phyloP scores from a whole-genome alignment of 2,113 vertebrate species.

The Willisornis vidua region DNA sequence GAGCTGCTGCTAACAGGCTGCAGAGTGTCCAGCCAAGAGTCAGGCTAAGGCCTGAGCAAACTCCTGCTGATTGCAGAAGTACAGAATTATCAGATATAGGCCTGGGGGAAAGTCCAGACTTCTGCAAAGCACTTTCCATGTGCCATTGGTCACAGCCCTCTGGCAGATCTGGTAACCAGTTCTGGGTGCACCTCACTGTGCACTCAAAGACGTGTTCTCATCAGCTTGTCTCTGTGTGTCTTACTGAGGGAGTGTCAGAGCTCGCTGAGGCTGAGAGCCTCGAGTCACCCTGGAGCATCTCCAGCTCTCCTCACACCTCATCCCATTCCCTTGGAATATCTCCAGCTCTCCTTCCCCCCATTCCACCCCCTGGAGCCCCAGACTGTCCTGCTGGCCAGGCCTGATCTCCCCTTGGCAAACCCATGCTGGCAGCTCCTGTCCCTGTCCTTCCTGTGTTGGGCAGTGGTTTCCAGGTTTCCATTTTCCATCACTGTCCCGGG shows the following conservation, averaged over 20 bases:
- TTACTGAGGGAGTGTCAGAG: neutral
- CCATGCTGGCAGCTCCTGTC: neutral
- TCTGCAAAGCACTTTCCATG: fast-evolving
- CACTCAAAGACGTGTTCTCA: fast-evolving
- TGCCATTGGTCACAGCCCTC: neutral
- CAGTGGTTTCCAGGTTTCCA: neutral
- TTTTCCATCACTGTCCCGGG: neutral
- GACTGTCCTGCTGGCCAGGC: neutral
- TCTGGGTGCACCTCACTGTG: neutral
- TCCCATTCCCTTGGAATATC: neutral
- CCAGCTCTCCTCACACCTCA: neutral
- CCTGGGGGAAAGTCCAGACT: neutral
- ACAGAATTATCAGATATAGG: neutral
- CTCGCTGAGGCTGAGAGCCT: fast-evolving
- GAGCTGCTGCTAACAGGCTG: neutral
- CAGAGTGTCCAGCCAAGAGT: neutral
- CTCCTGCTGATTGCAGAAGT: neutral
- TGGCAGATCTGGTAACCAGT: neutral
- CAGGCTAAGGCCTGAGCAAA: neutral
- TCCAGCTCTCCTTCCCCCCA: neutral
- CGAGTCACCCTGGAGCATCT: neutral
- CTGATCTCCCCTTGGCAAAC: neutral
- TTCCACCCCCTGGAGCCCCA: neutral
- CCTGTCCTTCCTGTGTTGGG: neutral
- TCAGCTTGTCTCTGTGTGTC: neutral